Conservation (phyloP, 2,888 invertebrate genomes). For the Monopis laevigella region DNA sequence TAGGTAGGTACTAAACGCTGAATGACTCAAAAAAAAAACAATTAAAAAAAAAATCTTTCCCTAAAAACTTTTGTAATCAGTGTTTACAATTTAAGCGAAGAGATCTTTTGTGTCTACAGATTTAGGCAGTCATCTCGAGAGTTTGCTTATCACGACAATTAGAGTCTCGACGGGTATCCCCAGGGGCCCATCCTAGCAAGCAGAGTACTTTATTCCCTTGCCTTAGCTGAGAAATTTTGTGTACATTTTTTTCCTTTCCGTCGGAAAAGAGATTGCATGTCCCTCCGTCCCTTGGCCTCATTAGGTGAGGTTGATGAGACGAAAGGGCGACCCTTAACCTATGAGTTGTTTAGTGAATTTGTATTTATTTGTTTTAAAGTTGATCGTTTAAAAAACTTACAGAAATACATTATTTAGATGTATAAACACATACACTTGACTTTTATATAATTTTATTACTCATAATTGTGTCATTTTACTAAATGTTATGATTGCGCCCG, state of each 20-base stretch:
- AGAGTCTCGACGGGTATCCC: conserved; percentile 22
- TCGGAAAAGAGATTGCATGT: conserved; percentile 8
- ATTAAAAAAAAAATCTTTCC: background rate
- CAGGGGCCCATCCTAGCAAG: conserved; percentile 17
- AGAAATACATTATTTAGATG: no score
- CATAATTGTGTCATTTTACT: no score
- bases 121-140: conserved; percentile 6
- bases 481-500: no score
- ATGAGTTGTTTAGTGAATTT: no score
- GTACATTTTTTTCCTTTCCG: conserved; percentile 1
- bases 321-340: background rate
- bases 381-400: no score
- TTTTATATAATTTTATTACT: no score
- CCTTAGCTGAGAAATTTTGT: background rate
- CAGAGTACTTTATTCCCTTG: background rate
- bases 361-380: no score
- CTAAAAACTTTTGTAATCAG: background rate
- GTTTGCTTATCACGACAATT: conserved; percentile 25
- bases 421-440: no score
- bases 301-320: background rate
- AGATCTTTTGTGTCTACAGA: conserved; percentile 2
- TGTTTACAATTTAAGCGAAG: conserved; percentile 1
- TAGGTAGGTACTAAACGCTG: no score
- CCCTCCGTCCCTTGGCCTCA: conserved; percentile 1
- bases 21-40: no score